Percentiles rank a stretch among this genome's conserved stretches.
Conservation (phyloP, 1,140 invertebrate species). For the Gonatopus flavifemur region DNA sequence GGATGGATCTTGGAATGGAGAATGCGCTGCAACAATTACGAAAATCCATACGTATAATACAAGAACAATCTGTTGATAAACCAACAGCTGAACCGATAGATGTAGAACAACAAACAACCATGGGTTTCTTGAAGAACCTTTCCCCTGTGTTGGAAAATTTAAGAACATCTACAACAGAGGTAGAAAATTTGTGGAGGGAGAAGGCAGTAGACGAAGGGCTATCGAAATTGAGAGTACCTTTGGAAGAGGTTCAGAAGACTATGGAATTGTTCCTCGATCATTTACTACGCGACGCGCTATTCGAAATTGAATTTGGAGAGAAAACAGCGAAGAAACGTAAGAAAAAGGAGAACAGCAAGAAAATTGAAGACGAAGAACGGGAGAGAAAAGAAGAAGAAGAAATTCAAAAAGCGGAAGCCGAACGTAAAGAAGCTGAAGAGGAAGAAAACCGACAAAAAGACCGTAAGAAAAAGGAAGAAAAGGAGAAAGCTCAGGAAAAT, state of each 20-base stretch:
- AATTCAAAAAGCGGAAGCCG: conserved; percentile 26
- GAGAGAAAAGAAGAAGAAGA: conserved; percentile 28
- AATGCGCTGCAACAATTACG: conserved; percentile 2
- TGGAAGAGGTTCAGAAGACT: too few relatives aligned
- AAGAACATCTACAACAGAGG: conserved; percentile 4
- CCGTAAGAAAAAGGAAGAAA: neutral
- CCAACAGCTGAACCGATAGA: conserved; percentile 4
- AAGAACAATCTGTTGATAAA: conserved; percentile 21
- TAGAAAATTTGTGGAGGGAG: conserved; percentile 12
- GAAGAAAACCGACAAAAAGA: neutral
- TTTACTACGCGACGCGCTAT: too few relatives aligned
- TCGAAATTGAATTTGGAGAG: too few relatives aligned
- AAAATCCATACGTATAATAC: conserved; percentile 6
- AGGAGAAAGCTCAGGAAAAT: conserved; percentile 20
- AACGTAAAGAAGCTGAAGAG: conserved; percentile 23
- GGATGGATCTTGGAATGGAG: neutral
- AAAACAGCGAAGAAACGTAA: conserved; percentile 8
- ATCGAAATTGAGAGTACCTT: conserved; percentile 9
- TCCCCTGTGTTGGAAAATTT: conserved; percentile 4
- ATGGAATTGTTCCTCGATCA: too few relatives aligned
- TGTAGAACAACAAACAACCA: neutral
- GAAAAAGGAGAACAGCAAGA: conserved; percentile 3
- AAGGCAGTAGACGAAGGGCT: conserved; percentile 11
- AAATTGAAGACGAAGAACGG: conserved; percentile 4
- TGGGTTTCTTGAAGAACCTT: conserved; percentile 4